Conservation (phyloP, 2,888 invertebrate species). For the Caenorhabditis sp. region DNA sequence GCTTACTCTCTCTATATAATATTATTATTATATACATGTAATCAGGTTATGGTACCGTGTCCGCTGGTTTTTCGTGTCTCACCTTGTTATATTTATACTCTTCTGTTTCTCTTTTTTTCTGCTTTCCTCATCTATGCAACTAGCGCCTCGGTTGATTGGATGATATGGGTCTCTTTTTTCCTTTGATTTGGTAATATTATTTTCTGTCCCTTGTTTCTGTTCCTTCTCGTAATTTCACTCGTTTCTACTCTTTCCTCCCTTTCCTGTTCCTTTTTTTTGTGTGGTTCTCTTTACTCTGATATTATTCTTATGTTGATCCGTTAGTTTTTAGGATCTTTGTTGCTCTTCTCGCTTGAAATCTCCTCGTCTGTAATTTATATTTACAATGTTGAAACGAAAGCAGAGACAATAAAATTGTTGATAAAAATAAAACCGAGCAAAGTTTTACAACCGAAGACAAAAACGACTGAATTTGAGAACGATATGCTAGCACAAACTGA, state of each 20-base stretch:
- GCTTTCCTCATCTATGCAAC: slow-evolving; percentile 2
- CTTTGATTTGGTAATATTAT: slow-evolving; percentile 52
- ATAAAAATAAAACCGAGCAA: not conserved
- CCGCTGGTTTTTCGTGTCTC: slow-evolving; percentile 26
- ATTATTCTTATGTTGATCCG: slow-evolving; percentile 4
- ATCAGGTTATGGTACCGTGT: slow-evolving; percentile 21
- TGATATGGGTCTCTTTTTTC: slow-evolving; percentile 41
- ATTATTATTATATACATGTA: slow-evolving; percentile 12
- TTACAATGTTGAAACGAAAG: not conserved
- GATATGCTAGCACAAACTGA: no score
- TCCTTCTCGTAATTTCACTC: slow-evolving; percentile 3
- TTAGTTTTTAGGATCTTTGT: not conserved
- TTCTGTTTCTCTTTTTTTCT: not conserved
- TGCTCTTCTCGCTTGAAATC: not conserved
- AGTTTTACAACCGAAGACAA: not conserved
- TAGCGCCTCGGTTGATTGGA: slow-evolving; percentile 62
- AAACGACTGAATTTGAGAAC: not conserved
- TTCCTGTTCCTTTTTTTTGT: not conserved
- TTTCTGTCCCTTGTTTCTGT: slow-evolving; percentile 1
- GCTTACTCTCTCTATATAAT: slow-evolving; percentile 8
- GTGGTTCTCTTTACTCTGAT: slow-evolving; percentile 4
- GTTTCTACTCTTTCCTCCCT: slow-evolving; percentile 15
- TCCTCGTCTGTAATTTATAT: not conserved
- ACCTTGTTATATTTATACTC: slow-evolving; percentile 50
- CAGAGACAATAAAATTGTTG: slow-evolving; percentile 12